Percentiles rank a stretch among this genome's conserved stretches.
These are phyloP conservation scores for Helobdella robusta DNA, from an alignment of 2,888 invertebrate species.

Conservation along the genomic window DNA sequence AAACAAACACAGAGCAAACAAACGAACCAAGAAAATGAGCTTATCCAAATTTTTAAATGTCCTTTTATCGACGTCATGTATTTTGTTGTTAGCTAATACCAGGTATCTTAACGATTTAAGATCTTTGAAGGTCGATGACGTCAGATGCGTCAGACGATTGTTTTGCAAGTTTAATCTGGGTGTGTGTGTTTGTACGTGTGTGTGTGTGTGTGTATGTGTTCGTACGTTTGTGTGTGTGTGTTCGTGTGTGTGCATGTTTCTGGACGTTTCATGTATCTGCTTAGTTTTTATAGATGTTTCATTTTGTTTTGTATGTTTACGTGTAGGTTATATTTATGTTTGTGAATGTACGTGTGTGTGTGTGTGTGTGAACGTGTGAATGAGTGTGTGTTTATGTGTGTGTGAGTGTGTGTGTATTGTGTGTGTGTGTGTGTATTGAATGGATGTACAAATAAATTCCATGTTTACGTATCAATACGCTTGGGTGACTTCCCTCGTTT, in stretches of 20 bases:
- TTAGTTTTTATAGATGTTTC: not conserved
- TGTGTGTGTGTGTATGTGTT: constrained; percentile 19
- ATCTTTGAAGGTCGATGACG: constrained; percentile 32
- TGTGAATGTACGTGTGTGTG: constrained; percentile 15
- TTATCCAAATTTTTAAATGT: constrained; percentile 32
- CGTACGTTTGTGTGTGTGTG: constrained; percentile 14
- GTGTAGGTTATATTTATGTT: constrained; percentile 3
- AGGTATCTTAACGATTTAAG: constrained; percentile 33
- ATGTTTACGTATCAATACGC: not conserved
- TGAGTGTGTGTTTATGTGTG: constrained; percentile 16
- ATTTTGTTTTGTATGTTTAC: no score
- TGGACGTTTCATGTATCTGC: constrained; percentile 6
- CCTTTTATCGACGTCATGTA: constrained; percentile 29
- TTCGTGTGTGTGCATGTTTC: constrained; percentile 14
- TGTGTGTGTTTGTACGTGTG: constrained; percentile 11
- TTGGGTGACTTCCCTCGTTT: no score
- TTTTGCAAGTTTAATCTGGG: constrained; percentile 31
- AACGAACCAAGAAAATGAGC: constrained; percentile 33
- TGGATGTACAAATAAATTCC: not conserved
- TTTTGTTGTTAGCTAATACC: constrained; percentile 30
- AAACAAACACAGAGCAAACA: no score
- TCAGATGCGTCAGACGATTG: constrained; percentile 30
- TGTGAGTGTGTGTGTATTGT: constrained; percentile 17
- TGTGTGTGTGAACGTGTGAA: constrained; percentile 15
- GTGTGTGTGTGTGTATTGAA: constrained; percentile 7